These are phyloP conservation scores for Eospalax fontanierii DNA, from an alignment of 2,797 vertebrate genomes.

Conservation along the genomic window DNA sequence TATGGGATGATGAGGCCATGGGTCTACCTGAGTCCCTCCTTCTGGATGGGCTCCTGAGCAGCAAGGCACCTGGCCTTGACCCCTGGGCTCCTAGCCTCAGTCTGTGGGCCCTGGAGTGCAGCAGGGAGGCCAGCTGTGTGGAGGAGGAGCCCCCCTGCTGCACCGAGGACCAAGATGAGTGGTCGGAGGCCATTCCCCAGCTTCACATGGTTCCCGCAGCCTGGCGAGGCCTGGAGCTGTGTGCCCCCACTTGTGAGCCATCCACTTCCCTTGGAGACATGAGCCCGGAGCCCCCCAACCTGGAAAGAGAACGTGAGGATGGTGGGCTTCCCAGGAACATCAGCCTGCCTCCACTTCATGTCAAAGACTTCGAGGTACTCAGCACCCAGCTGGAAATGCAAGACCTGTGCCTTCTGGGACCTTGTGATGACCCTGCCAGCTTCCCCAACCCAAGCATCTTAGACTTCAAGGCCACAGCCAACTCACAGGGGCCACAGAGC, in stretches of 20 bases:
- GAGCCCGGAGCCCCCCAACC: slow-evolving; percentile 81
- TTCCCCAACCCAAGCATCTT: slow-evolving; percentile 65
- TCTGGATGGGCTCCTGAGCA: slow-evolving; percentile 93
- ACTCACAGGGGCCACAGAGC: slow-evolving; percentile 84
- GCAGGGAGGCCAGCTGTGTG: not conserved
- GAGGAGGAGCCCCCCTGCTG: slow-evolving; percentile 82
- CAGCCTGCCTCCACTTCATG: slow-evolving; percentile 87
- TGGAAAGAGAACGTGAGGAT: slow-evolving; percentile 81
- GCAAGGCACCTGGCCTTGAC: slow-evolving; percentile 86
- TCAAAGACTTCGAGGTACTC: slow-evolving; percentile 92
- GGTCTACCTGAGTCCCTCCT: slow-evolving; percentile 93
- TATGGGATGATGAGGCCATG: slow-evolving; percentile 92
- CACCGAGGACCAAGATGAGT: slow-evolving; percentile 87
- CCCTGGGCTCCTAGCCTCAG: slow-evolving; percentile 70
- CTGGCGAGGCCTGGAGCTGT: slow-evolving; percentile 89
- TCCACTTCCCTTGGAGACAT: slow-evolving; percentile 77
- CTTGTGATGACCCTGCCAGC: slow-evolving; percentile 89
- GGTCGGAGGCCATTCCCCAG: slow-evolving; percentile 84
- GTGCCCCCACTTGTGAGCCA: slow-evolving; percentile 77
- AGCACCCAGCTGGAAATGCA: slow-evolving; percentile 92
- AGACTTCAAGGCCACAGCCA: not conserved
- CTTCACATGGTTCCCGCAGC: slow-evolving; percentile 85
- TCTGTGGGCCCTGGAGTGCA: slow-evolving; percentile 73
- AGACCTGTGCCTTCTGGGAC: slow-evolving; percentile 92
- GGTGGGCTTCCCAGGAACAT: slow-evolving; percentile 75